Base-by-base conservation (phyloP, 2,888 invertebrate species). In the Acronicta aceris region DNA sequence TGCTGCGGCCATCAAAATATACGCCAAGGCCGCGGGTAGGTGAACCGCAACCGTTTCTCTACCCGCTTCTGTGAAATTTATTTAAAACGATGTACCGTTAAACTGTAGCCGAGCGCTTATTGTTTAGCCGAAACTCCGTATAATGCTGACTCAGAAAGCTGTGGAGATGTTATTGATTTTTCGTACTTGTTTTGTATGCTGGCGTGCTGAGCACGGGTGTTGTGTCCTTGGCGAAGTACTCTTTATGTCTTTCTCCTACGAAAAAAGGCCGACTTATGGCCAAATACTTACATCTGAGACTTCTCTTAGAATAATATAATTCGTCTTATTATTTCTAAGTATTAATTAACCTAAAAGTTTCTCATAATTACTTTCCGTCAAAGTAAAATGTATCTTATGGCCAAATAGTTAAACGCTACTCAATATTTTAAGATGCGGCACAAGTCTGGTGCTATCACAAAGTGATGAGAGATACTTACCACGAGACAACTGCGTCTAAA, bases 1-100 rank as follows among this genome's bases (percentile, higher is more conserved):
- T 52, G 42, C 40, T 43, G 49, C 30, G 25, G 54, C 41, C 45
- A 48, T 51, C 40, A 45, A 73, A 56, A 54, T 70, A 61, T 54
- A 53, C 56, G 45, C 25, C 61, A 67, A 70, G 74, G 69, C 51
- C 62, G 57, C 15, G 73, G 56, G 53, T 43, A 42, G 56, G 9
- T 16, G 6, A 54, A 51, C 62, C 69, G 57, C 62, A 51, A 51
- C 61, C 33, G 42, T 51, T 73, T 51, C 53, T 56, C 69, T 52
- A 55, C 53, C 74, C 62, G 48, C 69, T 56, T 59, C 59, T 68
- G 74, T 43, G 38, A 67, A 60, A 67, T 62, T 72, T 51, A 49
- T 68, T 62, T 52, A 10, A n/a, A 49, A 73, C 27, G 38, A 13
- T 50, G 38, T 17, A 45, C 48, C 27, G 51, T 52, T 55, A 36